These are phyloP conservation scores for Falco concolor DNA, from an alignment of 2,797 vertebrate genomes.

Conservation along the genomic window DNA sequence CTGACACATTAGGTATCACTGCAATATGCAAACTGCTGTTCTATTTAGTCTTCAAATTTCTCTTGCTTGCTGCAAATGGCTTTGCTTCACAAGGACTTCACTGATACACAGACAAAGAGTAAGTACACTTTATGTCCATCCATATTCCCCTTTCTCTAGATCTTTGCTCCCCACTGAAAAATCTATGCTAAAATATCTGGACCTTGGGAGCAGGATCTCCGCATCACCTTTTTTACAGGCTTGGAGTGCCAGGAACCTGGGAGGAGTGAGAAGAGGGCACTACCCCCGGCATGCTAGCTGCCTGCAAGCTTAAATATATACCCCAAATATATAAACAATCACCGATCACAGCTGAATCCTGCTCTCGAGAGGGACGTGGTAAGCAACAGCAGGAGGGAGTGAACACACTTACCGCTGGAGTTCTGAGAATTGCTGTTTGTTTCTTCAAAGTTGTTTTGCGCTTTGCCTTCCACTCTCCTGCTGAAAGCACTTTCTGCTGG, in stretches of 20 bases:
- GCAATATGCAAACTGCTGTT: neutral
- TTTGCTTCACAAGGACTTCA: neutral
- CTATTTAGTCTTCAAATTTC: neutral
- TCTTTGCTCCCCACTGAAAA: neutral
- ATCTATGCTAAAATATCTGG: neutral
- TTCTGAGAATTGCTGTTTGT: constrained; percentile 93
- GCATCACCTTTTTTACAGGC: neutral
- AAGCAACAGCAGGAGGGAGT: neutral
- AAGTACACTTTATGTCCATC: neutral
- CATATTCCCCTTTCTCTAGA: neutral
- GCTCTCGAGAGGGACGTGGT: neutral
- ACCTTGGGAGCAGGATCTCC: neutral
- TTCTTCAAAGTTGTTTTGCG: constrained; percentile 91
- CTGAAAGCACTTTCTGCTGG: constrained; percentile 87
- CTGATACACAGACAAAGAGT: neutral
- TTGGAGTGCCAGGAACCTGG: neutral
- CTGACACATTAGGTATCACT: neutral
- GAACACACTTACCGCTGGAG: constrained; percentile 88
- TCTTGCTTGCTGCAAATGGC: neutral
- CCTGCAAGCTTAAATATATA: neutral
- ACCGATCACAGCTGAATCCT: neutral
- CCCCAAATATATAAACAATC: neutral
- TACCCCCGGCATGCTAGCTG: neutral
- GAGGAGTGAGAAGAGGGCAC: neutral
- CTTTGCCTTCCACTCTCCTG: constrained; percentile 88